Percentiles rank a stretch among this genome's conserved stretches.
Evolutionary conservation across 2,113 vertebrate species (phyloP).

Genomic region (Sapayoa aenigma): DNA sequence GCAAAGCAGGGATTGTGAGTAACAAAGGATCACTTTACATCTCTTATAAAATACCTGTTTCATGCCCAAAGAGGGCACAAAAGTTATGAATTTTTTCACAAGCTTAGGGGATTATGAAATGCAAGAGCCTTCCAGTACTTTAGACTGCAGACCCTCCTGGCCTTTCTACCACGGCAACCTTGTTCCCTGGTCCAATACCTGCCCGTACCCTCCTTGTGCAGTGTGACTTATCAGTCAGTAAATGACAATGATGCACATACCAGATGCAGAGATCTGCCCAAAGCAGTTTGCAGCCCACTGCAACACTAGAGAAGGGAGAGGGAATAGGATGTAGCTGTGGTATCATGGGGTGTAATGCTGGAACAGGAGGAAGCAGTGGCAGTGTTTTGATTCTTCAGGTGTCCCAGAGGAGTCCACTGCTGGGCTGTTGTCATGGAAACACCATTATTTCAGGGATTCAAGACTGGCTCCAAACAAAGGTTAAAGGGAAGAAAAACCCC

Average conservation of each 20-base stretch:
- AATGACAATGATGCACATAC: background rate
- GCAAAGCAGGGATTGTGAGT: background rate
- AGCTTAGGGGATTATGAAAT: background rate
- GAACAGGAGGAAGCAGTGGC: background rate
- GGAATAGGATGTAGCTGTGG: background rate
- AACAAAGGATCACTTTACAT: background rate
- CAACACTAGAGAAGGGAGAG: accelerated
- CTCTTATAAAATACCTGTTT: background rate
- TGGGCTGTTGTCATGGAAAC: constrained; percentile 17
- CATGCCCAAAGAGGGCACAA: background rate
- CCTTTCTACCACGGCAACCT: background rate
- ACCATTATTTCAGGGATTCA: accelerated
- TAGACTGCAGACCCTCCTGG: background rate
- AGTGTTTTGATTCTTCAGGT: background rate
- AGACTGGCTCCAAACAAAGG: background rate
- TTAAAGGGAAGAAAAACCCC: background rate
- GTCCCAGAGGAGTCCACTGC: background rate
- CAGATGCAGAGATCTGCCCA: background rate
- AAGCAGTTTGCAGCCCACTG: background rate
- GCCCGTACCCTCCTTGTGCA: background rate
- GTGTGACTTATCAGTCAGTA: accelerated
- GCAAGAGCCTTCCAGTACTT: background rate
- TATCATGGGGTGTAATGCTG: accelerated
- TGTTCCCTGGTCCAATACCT: background rate
- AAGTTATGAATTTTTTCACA: background rate